These are phyloP conservation scores for Oligia latruncula DNA, from an alignment of 2,888 invertebrate species.

Conservation along the genomic window DNA sequence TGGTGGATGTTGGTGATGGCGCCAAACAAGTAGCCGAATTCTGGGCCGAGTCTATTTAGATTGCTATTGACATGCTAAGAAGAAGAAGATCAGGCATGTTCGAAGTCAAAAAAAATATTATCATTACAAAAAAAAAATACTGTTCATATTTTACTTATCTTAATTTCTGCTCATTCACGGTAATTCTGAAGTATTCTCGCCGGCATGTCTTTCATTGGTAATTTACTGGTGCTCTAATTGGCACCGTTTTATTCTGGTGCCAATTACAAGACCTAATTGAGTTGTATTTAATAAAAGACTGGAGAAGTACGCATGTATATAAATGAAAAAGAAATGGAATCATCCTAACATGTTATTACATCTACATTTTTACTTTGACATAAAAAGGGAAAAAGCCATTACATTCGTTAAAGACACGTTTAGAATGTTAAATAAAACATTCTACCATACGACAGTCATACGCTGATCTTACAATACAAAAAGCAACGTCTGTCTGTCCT, in stretches of 20 bases:
- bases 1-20: too few relatives aligned
- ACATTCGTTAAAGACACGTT: not conserved
- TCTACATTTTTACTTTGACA: not conserved
- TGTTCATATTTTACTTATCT: not conserved
- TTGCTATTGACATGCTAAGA: too few relatives aligned
- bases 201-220: not conserved
- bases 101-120: too few relatives aligned
- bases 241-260: not conserved
- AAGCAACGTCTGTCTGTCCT: too few relatives aligned
- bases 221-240: not conserved
- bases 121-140: too few relatives aligned
- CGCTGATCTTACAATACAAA: not conserved
- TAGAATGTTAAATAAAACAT: not conserved
- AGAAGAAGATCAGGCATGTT: too few relatives aligned
- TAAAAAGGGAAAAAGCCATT: not conserved
- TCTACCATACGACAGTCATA: too few relatives aligned
- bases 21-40: too few relatives aligned
- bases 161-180: not conserved
- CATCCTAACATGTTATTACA: not conserved
- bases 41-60: too few relatives aligned
- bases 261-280: not conserved
- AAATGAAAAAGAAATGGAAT: not conserved
- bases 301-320: not conserved
- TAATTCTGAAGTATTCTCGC: not conserved
- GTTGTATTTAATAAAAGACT: not conserved